Evolutionary conservation across 2,113 vertebrate genomes (phyloP).

Genomic region (Dinomys branickii): DNA sequence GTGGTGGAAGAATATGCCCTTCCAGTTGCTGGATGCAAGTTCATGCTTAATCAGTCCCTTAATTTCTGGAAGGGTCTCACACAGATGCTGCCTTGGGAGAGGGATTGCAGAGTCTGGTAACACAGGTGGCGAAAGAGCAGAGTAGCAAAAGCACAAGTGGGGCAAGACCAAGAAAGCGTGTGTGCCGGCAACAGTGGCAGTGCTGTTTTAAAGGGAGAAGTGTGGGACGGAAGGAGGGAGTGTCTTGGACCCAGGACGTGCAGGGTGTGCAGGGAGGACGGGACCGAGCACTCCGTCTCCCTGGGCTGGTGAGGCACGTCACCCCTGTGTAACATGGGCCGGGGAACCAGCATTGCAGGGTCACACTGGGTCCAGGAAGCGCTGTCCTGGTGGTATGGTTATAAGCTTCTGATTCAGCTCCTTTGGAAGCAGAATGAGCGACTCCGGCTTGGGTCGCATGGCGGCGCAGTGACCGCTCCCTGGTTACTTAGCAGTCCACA

Average conservation of each 20-base stretch:
- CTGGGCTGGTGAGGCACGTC: accelerated
- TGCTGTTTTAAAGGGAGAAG: background rate
- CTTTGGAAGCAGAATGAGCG: no score
- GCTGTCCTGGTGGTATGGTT: background rate
- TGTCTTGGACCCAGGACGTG: background rate
- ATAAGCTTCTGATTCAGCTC: no score
- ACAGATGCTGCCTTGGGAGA: background rate
- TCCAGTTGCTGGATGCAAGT: background rate
- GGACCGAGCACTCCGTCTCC: background rate
- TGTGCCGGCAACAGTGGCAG: background rate
- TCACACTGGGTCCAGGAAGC: background rate
- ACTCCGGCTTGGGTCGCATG: background rate
- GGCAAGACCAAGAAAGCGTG: background rate
- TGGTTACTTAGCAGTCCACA: background rate
- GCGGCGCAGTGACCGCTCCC: background rate
- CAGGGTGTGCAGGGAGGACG: background rate
- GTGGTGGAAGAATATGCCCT: background rate
- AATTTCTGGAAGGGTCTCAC: background rate
- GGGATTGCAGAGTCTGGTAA: background rate
- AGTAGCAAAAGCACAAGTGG: background rate
- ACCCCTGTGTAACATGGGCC: background rate
- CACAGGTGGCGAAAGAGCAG: background rate
- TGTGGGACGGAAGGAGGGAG: background rate
- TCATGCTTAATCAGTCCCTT: no score
- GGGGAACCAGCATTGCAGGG: background rate